Evolutionary conservation across 2,797 vertebrate genomes (phyloP), one percentile per base, ranked within the genome.

Genomic region (Selene dorsalis): DNA sequence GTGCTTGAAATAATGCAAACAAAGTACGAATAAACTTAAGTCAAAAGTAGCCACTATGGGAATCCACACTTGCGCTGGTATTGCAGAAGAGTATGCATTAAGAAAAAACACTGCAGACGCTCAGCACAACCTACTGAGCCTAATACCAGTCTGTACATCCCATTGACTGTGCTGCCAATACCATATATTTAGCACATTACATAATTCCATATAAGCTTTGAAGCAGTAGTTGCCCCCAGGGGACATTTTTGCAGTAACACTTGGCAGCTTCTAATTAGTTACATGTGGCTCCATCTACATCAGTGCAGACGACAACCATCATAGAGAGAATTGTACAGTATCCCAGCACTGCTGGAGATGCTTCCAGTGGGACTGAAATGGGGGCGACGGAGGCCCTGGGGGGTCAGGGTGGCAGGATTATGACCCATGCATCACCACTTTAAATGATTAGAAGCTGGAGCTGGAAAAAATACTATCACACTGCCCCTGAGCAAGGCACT

Each of bases 191-290:
- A 13, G 57, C 17, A 26, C 6, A 14, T 38, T 16, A 43, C 11
- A 67, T 61, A 48, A 17, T 82, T 43, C 12, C 11, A 76, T 55
- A 26, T 39, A 16, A 68, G 48, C 52, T 32, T 17, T 11, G 17
- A 45, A 45, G 57, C n/a, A 12, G 56, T 7, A 32, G 39, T 35
- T 24, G 22, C 47, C 43, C 69, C 74, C 71, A 20, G 26, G 45
- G 65, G 50, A 8, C 39, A 2, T 64, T 65, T 59, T 59, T 61
- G 6, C 41, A 30, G 35, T 13, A 73, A 64, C 75, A 77, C 82
- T 74, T 77, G 48, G 59, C 58, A 57, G 66, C 56, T 12, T 57
- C 62, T 77, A 72, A 88, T 76, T 81, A 60, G 56, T 69, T 55
- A 48, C 47, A 65, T 80, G 80, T 69, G 77, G 59, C 57, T 69